phyloP scores from a whole-genome alignment of 1,140 invertebrate genomes.

The Teleopsis dalmanni region DNA sequence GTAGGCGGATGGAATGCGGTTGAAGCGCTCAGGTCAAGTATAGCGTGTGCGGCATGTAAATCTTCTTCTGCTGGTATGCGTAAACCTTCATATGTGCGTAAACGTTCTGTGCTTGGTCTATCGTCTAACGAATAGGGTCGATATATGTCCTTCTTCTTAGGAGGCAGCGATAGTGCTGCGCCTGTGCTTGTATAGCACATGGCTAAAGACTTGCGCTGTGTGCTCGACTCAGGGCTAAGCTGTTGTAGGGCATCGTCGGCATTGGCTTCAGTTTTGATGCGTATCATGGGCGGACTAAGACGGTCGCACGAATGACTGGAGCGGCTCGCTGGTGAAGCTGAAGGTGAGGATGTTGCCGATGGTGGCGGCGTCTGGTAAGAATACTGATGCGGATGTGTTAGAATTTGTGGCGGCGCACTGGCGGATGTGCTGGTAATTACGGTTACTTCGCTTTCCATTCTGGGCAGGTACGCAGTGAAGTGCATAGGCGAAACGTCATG shows the following conservation, averaged over 20 bases:
- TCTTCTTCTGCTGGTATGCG: slow-evolving; percentile 66
- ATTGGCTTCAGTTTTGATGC: slow-evolving; percentile 26
- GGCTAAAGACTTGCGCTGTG: slow-evolving; percentile 53
- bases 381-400: slow-evolving; percentile 20
- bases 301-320: slow-evolving; percentile 18
- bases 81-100: slow-evolving; percentile 44
- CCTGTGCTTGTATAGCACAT: slow-evolving; percentile 80
- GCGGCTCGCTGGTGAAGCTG: slow-evolving; percentile 30
- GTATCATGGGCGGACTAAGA: slow-evolving; percentile 25
- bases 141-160: slow-evolving; percentile 83
- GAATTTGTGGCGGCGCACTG: slow-evolving; percentile 4
- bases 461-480: slow-evolving; percentile 55
- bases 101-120: slow-evolving; percentile 41
- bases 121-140: slow-evolving; percentile 73
- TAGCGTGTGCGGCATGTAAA: slow-evolving; percentile 75
- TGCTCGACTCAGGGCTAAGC: not conserved
- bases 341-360: slow-evolving; percentile 37
- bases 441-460: slow-evolving; percentile 48
- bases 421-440: slow-evolving; percentile 37
- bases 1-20: slow-evolving; percentile 61
- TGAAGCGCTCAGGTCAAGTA: slow-evolving; percentile 76
- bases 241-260: slow-evolving; percentile 12
- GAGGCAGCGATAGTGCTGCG: slow-evolving; percentile 68
- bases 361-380: slow-evolving; percentile 40
- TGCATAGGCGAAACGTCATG: slow-evolving; percentile 56